Percentiles rank a stretch among this genome's conserved stretches.
Conservation (phyloP, 2,888 invertebrate species). For the Quadriops clusia region DNA sequence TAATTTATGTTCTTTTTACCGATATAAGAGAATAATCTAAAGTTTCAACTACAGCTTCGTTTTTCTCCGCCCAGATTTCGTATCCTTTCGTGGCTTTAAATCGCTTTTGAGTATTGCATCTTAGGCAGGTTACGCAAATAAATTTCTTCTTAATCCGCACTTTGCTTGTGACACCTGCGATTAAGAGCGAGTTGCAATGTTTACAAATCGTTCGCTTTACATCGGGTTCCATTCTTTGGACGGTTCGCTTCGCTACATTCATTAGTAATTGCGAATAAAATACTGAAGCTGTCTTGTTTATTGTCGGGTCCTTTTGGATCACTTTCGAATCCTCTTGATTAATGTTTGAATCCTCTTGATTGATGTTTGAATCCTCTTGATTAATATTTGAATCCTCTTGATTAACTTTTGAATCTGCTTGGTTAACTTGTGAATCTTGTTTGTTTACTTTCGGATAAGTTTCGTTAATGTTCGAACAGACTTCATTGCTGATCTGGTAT, state of each 20-base stretch:
- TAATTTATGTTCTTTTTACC: too few species aligned
- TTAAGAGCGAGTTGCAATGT: constrained; percentile 38
- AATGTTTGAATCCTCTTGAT: too few species aligned
- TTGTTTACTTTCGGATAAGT: constrained; percentile 14
- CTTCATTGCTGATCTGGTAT: constrained; percentile 43
- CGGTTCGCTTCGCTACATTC: constrained; percentile 31
- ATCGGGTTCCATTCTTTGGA: constrained; percentile 37
- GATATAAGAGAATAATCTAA: constrained; percentile 35
- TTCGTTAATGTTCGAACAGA: constrained; percentile 1
- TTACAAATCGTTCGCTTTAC: constrained; percentile 44
- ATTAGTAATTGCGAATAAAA: constrained; percentile 29
- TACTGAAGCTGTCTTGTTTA: constrained; percentile 20
- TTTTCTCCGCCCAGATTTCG: constrained; percentile 36
- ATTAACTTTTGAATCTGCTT: too few species aligned
- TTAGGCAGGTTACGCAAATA: constrained; percentile 35
- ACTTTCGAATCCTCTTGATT: too few species aligned
- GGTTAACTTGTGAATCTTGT: constrained; percentile 6
- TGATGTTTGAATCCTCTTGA: too few species aligned
- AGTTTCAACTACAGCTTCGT: constrained; percentile 35
- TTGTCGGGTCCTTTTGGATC: constrained; percentile 7
- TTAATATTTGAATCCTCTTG: too few species aligned
- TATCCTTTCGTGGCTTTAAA: constrained; percentile 33
- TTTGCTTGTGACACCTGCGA: constrained; percentile 40
- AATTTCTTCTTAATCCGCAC: constrained; percentile 39
- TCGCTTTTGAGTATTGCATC: constrained; percentile 32